Base-by-base conservation (phyloP, 2,113 vertebrate genomes). In the Stegastes partitus region DNA sequence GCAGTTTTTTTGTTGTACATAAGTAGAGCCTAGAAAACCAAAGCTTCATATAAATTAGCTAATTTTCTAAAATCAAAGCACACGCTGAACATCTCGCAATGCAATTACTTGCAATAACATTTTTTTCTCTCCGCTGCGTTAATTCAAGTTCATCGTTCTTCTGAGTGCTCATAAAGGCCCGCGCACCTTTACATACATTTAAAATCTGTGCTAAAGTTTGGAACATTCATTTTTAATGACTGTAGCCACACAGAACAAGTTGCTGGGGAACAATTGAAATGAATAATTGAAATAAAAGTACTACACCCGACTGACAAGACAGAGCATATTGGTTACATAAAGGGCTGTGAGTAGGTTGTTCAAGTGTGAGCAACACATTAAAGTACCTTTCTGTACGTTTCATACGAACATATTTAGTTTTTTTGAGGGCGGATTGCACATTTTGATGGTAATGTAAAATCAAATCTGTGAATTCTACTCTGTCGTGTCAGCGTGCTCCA, bases 251-350 rank as follows among this genome's bases (percentile, higher is more conserved):
- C 45, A 50, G 64, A 72, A 56, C 68, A 82, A 25, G 44, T 81
- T 78, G 57, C 66, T 16, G 26, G 51, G 68, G 56, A 78, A 81
- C 74, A 86, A 68, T 56, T 83, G 25, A 81, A 73, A 89, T 90
- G 64, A 93, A 90, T 89, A 85, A 89, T 87, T 86, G 28, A 87
- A 85, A 77, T 66, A 22, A 67, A 85, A 81, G 23, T 87, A 65
- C 62, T 73, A 51, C 37, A 83, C 44, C 54, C n/a, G 59, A 71
- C 84, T 76, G 68, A 88, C 39, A 81, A 75, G 53, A 79, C 83
- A 23, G 64, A 88, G 81, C 54, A 19, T 42, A 50, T 22, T 74
- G 69, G 89, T 91, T 85, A 90, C 70, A 74, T 87, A 83, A 90
- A 87, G 44, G 23, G 50, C 50, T 28, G 28, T 59, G 67, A 73